Base-by-base conservation (phyloP, 2,888 invertebrate species). In the Xestia c-nigrum region DNA sequence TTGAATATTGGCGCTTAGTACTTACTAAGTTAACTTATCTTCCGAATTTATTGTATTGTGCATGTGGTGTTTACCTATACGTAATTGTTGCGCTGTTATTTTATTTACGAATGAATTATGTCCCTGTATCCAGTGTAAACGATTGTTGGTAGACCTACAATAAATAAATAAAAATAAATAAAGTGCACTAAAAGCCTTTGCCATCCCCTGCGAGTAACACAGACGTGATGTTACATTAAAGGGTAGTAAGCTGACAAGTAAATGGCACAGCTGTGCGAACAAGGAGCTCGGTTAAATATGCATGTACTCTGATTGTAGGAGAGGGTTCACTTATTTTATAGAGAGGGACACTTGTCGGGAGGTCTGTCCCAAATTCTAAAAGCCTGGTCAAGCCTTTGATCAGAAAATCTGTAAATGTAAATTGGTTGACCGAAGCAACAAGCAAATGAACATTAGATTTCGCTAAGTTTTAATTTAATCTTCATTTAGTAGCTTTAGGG, bases 251-350 rank as follows among this genome's bases (percentile, higher is more conserved):
- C 81, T 59, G 74, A 74, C 76, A 68, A 83, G 65, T 65, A 68
- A 76, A 76, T 46, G 77, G 59, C 65, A 50, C 78, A 83, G 66
- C 83, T 83, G 78, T 7, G 55, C 38, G 43, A 57, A 77, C 78
- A 79, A 83, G 67, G 14, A 16, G 55, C 47, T 77, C 43, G 31
- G 31, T 79, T 68, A 79, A 79, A 79, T 79, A 83, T 83, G 83
- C 50, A 83, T 77, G 83, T 77, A 46, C 43, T 68, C n/a, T 57
- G 83, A 78, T 77, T 78, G 67, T 68, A 21, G 47, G 55, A 67
- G 9, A n/a, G 46, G 67, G 77, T 43, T 50, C 40, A 14, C n/a
- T 76, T 66, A 61, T 76, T 64, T 61, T 61, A 19, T 61, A 31
- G 14, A 2, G 14, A 52, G 38, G 19, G 16, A 50, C 46, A 50